Evolutionary conservation across 2,113 vertebrate genomes (phyloP), one percentile per base, ranked within the genome.

Genomic region (Protomyctophum bolini): DNA sequence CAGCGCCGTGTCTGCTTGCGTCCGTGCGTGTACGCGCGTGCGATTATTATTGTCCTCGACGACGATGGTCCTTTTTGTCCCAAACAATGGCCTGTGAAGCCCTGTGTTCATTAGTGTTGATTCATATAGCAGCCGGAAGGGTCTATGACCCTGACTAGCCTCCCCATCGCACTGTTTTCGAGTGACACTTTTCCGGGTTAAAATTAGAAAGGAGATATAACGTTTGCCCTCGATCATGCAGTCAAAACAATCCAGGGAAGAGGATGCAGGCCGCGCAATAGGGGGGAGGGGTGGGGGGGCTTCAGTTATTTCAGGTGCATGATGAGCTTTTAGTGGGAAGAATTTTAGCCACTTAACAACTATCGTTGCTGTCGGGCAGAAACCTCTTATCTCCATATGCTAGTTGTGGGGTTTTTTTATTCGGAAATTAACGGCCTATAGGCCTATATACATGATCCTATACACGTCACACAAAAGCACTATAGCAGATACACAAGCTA

Each of bases 201-300:
- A 92, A 93, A 85, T 92, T 94, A 93, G 93, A 90, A 90, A 86
- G 88, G 84, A 90, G 89, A 88, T 84, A 84, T 68, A 84, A 88
- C 83, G 85, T 86, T 91, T 77, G 83, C 90, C 79, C 89, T 92
- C 84, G 85, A 88, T 83, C 89, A 87, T 58, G 83, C 90, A 91
- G 93, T 93, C 91, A 91, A 91, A 94, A 94, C 92, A 94, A 94
- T 93, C 90, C 88, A 86, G 86, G 94, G 93, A 94, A 94, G 88
- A 89, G 93, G 92, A 94, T 91, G 92, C 87, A 64, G 79, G 79
- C 79, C 86, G 61, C 74, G 72, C 85, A 76, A 85, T 61, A 75
- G 64, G 66, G 51, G 21, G 21, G 21, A 21, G 21, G 2, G 21
- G 21, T 21, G 21, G 21, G 21, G 21, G 21, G 21, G 21, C 21